Percentiles rank a stretch among this genome's conserved stretches.
Conservation (phyloP, 2,113 vertebrate species). For the Elaphurus davidianus region DNA sequence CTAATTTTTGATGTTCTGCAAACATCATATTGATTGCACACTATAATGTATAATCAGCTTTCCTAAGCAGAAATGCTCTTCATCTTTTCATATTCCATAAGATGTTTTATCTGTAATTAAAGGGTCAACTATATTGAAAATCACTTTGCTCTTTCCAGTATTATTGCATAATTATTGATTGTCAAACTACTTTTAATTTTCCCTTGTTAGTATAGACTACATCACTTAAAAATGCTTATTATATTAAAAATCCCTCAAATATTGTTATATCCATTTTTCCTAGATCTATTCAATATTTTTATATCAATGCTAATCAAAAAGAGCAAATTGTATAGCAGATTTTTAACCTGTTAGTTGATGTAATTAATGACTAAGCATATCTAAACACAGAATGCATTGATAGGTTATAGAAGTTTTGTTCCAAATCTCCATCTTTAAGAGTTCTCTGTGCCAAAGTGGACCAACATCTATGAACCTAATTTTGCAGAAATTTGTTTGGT, state of each 20-base stretch:
- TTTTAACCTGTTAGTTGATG: not conserved
- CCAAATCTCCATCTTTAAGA: not conserved
- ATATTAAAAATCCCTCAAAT: not conserved
- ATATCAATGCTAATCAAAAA: not conserved
- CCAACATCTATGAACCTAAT: not conserved
- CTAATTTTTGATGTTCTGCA: constrained; percentile 61
- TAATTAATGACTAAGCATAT: not conserved
- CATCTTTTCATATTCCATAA: constrained; percentile 32
- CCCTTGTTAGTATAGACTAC: not conserved
- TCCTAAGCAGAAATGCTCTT: constrained; percentile 29
- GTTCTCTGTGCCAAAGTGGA: not conserved
- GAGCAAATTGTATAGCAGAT: not conserved
- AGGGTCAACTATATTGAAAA: constrained; percentile 50
- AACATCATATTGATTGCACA: constrained; percentile 60
- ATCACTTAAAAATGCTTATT: constrained; percentile 18
- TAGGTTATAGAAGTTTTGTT: not conserved
- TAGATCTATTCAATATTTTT: not conserved
- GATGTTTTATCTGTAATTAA: constrained; percentile 49
- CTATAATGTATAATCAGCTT: constrained; percentile 66
- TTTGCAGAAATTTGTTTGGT: not conserved
- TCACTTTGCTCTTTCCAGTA: constrained; percentile 20
- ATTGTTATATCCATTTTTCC: not conserved
- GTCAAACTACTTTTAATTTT: not conserved
- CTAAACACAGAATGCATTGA: not conserved
- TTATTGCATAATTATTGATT: constrained; percentile 42